phyloP scores from a whole-genome alignment of 2,797 vertebrate species.

The Typhlichthys subterraneus region DNA sequence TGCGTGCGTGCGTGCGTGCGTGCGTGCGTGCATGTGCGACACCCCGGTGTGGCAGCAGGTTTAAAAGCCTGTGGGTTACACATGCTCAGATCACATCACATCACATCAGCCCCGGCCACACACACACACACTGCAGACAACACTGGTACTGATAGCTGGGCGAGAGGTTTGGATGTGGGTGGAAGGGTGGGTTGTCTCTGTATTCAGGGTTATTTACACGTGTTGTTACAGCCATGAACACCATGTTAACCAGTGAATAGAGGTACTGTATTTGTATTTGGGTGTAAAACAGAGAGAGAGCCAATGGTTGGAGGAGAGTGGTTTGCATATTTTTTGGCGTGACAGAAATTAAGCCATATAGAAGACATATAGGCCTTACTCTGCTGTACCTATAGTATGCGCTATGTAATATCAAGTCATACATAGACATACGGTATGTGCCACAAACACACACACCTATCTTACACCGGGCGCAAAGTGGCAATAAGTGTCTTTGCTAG shows the following conservation, averaged over 20 bases:
- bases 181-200: no score
- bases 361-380: background rate
- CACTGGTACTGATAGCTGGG: background rate
- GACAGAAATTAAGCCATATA: background rate
- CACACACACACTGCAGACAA: constrained; percentile 44
- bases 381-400: background rate
- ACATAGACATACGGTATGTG: background rate
- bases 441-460: constrained; percentile 12
- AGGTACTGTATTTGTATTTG: background rate
- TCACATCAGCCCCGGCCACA: constrained; percentile 35
- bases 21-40: background rate
- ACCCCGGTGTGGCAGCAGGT: constrained; percentile 27
- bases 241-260: background rate
- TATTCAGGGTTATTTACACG: no score
- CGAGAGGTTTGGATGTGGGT: background rate
- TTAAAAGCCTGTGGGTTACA: constrained; percentile 35
- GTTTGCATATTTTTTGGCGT: background rate
- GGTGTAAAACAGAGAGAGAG: background rate
- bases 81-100: constrained; percentile 11
- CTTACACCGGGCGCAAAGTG: background rate
- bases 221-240: no score
- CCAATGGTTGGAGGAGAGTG: background rate
- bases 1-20: background rate
- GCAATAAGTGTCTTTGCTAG: no score
- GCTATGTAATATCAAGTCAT: constrained; percentile 7